Evolutionary conservation across 2,797 vertebrate genomes (phyloP), one percentile per base, ranked within the genome.

Genomic region (Melanotaenia boesemani): DNA sequence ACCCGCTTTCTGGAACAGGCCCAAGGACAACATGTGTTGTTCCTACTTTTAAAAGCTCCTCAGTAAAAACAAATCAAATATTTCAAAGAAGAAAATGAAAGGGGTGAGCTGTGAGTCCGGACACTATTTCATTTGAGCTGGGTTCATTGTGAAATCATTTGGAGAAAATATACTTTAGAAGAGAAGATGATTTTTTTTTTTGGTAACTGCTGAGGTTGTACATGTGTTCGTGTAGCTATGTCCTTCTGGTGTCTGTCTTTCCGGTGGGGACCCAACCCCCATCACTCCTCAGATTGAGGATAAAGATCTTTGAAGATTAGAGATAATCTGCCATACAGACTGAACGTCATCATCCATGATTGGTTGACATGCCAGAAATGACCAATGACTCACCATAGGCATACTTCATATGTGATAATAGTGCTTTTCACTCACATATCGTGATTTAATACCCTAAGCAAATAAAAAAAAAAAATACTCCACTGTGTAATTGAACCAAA

Each of bases 291-390:
- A 72, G 78, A 86, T 80, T 84, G 80, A 80, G 81, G 88, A 89
- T 90, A 91, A 91, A 92, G 90, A 89, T 91, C 87, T 89, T 86
- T 87, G 79, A 91, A 94, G 94, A 95, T 95, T 94, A 95, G 79
- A 63, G 92, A 91, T 93, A 95, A 94, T 94, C 93, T 94, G 82
- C 80, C 72, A 81, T 87, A 75, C 91, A 93, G 93, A 92, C 90
- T 85, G 67, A 75, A 74, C 75, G 65, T 89, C 92, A 90, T 90
- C 85, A 83, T 89, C 74, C 72, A 87, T 48, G 75, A 83, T 77
- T 77, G 74, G 79, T 79, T 84, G 89, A 81, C 76, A 85, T 60
- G 73, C 69, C 86, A 84, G 80, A 86, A 74, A 84, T 81, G 84
- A 82, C 76, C 72, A 86, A 62, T 67, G 71, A 63, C 66, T 76